A percentile compares a stretch with the other conserved stretches of the same genome.
Conservation (phyloP, 2,797 vertebrate species). For the Crenichthys baileyi region DNA sequence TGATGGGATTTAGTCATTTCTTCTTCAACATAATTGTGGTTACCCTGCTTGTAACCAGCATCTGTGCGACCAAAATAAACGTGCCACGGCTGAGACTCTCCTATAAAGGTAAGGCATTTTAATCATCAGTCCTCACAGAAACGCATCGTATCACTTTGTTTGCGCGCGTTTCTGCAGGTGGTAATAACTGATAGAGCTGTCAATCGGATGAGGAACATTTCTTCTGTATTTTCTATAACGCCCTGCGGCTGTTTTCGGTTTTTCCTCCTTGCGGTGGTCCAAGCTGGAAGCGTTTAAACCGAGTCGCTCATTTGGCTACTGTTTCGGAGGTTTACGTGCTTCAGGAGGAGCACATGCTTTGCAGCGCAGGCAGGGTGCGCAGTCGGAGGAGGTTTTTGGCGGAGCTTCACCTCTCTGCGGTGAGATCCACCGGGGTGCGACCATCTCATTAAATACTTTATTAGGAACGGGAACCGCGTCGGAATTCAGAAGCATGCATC, state of each 20-base stretch:
- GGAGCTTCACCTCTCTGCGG: conserved; percentile 44
- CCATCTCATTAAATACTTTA: conserved; percentile 50
- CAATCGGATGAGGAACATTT: neutral
- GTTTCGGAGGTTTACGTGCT: conserved; percentile 42
- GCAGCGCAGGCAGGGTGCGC: conserved; percentile 42
- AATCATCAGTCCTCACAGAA: conserved; percentile 7
- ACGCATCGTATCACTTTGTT: neutral
- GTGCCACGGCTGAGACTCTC: conserved; percentile 82
- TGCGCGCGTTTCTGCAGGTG: conserved; percentile 39
- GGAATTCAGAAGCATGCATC: conserved; percentile 23
- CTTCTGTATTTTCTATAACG: neutral
- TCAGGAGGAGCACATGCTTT: conserved; percentile 8
- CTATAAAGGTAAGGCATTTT: conserved; percentile 75
- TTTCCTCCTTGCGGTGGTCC: conserved; percentile 40
- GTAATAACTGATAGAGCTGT: neutral
- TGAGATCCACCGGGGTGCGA: conserved; percentile 32
- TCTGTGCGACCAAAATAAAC: conserved; percentile 71
- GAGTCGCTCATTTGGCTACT: conserved; percentile 47
- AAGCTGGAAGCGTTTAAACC: conserved; percentile 26
- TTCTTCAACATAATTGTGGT: conserved; percentile 39
- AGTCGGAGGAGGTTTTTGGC: conserved; percentile 53
- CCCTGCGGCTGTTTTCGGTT: neutral
- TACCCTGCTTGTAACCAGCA: conserved; percentile 52
- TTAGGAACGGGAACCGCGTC: conserved; percentile 30
- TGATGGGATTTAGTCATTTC: conserved; percentile 68